These are phyloP conservation scores for Hermodice carunculata DNA, from an alignment of 2,888 invertebrate species.

Conservation along the genomic window DNA sequence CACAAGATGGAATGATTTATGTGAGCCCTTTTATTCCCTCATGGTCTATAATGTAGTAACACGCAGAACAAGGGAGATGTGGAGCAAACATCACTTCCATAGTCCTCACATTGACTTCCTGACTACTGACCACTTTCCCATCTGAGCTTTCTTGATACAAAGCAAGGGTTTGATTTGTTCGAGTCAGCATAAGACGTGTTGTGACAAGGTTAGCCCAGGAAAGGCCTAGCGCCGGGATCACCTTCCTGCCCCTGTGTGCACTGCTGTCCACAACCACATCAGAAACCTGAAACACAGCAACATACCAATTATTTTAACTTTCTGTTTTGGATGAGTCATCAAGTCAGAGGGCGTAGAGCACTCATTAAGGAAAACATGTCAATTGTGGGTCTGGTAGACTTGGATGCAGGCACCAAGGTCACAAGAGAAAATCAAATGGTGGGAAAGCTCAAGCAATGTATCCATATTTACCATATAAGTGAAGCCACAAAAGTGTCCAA, in stretches of 20 bases:
- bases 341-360: too few relatives aligned
- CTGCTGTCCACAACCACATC: constrained; percentile 15
- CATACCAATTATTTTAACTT: not conserved
- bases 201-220: constrained; percentile 79
- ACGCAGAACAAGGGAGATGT: constrained; percentile 71
- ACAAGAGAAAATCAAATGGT: too few relatives aligned
- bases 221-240: constrained; percentile 76
- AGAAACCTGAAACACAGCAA: constrained; percentile 13
- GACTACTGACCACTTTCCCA: not conserved
- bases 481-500: too few relatives aligned
- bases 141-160: too few relatives aligned
- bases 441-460: too few relatives aligned
- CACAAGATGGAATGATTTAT: not conserved
- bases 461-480: too few relatives aligned
- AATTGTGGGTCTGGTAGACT: too few relatives aligned
- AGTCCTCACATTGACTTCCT: constrained; percentile 45
- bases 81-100: constrained; percentile 76
- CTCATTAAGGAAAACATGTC: too few relatives aligned
- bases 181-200: constrained; percentile 73
- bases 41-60: constrained; percentile 73
- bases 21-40: constrained; percentile 67
- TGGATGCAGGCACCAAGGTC: too few relatives aligned
- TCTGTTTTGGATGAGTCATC: too few relatives aligned
- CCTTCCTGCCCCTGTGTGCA: constrained; percentile 24
- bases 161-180: constrained; percentile 38